Percentiles rank a stretch among this genome's conserved stretches.
phyloP scores from a whole-genome alignment of 2,888 invertebrate species.

The Phengaris alcon region DNA sequence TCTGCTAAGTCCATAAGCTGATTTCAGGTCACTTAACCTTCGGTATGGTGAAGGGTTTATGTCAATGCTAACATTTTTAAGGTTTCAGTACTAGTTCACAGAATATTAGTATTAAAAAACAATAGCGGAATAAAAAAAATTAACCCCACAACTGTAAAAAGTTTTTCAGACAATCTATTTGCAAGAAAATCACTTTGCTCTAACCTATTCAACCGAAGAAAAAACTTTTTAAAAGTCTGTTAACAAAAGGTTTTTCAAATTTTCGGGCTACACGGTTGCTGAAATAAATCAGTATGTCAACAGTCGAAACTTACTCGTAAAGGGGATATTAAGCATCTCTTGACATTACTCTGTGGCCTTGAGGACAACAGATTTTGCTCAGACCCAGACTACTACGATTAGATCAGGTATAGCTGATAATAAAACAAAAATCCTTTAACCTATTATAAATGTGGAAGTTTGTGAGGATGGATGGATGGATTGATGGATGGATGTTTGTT shows the following conservation, averaged over 20 bases:
- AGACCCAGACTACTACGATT: too few relatives aligned
- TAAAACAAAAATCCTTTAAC: too few relatives aligned
- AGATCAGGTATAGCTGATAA: too few relatives aligned
- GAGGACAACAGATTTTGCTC: neutral
- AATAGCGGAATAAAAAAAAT: neutral
- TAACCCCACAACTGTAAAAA: neutral
- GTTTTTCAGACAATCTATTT: conserved; percentile 3
- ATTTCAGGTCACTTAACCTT: conserved; percentile 20
- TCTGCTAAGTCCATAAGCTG: neutral
- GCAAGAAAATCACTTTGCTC: conserved; percentile 12
- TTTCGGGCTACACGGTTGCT: neutral
- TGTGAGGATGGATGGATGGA: too few relatives aligned
- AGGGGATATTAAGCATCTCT: conserved; percentile 7
- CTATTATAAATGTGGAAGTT: too few relatives aligned
- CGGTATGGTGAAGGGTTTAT: neutral
- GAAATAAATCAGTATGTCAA: conserved; percentile 13
- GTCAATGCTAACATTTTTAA: neutral
- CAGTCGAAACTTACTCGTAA: neutral
- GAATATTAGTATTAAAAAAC: neutral
- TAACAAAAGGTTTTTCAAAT: neutral
- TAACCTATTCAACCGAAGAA: conserved; percentile 6
- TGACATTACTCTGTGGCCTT: neutral
- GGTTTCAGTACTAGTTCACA: neutral
- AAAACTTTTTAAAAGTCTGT: neutral
- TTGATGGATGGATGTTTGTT: too few relatives aligned